A percentile compares a stretch with the other conserved stretches of the same genome.
These are phyloP conservation scores for Drosophila pachea DNA, from an alignment of 1,140 invertebrate species.

Conservation along the genomic window DNA sequence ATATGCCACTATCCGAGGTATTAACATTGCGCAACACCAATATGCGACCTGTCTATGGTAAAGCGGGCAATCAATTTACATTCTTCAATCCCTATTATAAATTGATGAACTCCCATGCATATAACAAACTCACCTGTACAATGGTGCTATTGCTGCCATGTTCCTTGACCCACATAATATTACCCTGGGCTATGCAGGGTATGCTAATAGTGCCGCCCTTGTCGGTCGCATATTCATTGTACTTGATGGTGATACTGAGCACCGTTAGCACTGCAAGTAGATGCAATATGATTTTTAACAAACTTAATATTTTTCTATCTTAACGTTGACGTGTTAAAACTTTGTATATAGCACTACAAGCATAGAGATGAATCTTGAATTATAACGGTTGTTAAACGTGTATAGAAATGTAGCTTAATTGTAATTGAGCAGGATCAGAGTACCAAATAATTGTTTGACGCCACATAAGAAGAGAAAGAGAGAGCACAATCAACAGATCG, in stretches of 20 bases:
- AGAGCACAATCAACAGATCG: no score
- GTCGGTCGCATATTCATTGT: slow-evolving; percentile 77
- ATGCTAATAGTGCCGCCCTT: slow-evolving; percentile 77
- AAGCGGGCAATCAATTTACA: neutral
- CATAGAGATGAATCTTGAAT: no score
- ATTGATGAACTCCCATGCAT: no score
- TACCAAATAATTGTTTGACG: no score
- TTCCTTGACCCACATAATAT: slow-evolving; percentile 77
- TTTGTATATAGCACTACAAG: no score
- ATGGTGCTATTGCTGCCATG: slow-evolving; percentile 70
- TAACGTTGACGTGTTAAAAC: no score
- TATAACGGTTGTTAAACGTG: no score
- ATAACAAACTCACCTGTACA: slow-evolving; percentile 59
- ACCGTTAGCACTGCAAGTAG: slow-evolving; percentile 73
- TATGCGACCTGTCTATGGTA: slow-evolving; percentile 64
- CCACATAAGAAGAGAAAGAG: no score
- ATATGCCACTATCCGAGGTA: slow-evolving; percentile 66
- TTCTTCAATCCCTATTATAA: neutral
- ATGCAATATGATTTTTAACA: neutral
- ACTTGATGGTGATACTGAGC: slow-evolving; percentile 76
- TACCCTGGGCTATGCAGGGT: slow-evolving; percentile 72
- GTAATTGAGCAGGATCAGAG: no score
- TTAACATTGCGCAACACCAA: slow-evolving; percentile 71
- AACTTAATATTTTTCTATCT: no score
- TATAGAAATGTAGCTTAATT: no score